Percentiles rank a stretch among this genome's conserved stretches.
Conservation (phyloP, 1,140 invertebrate genomes). For the Megalonaias nervosa region DNA sequence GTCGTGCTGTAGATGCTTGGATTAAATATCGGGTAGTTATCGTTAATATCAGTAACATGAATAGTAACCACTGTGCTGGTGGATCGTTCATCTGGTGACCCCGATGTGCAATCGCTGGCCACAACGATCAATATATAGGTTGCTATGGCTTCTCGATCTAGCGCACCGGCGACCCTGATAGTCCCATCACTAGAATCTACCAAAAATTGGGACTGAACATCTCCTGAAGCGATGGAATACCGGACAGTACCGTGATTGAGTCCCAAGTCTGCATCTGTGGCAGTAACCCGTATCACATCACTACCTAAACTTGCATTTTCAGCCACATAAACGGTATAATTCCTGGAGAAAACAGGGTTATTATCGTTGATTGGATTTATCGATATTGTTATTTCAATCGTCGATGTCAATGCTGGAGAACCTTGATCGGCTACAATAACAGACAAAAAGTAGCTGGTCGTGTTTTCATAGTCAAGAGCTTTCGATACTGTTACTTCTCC, state of each 20-base stretch:
- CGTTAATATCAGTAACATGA: slow-evolving; percentile 11
- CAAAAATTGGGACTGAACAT: background rate
- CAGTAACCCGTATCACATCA: background rate
- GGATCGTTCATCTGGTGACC: too few species aligned
- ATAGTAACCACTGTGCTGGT: background rate
- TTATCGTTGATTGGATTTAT: too few species aligned
- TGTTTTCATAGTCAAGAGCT: too few species aligned
- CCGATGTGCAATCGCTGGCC: background rate
- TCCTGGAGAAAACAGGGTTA: too few species aligned
- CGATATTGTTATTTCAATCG: too few species aligned
- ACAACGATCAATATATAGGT: background rate
- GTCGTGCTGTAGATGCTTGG: background rate
- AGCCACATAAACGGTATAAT: background rate
- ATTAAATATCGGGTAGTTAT: slow-evolving; percentile 20
- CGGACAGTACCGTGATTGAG: background rate
- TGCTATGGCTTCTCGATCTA: slow-evolving; percentile 3
- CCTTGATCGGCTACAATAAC: too few species aligned
- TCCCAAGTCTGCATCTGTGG: background rate
- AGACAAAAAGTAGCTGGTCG: too few species aligned
- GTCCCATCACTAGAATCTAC: background rate
- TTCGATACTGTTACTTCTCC: too few species aligned
- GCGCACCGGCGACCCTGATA: background rate
- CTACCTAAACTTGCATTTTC: background rate
- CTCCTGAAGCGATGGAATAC: background rate
- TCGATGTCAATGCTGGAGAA: too few species aligned